Percentiles rank a stretch among this genome's conserved stretches.
phyloP scores from a whole-genome alignment of 2,888 invertebrate species.

The Mayetiola destructor region DNA sequence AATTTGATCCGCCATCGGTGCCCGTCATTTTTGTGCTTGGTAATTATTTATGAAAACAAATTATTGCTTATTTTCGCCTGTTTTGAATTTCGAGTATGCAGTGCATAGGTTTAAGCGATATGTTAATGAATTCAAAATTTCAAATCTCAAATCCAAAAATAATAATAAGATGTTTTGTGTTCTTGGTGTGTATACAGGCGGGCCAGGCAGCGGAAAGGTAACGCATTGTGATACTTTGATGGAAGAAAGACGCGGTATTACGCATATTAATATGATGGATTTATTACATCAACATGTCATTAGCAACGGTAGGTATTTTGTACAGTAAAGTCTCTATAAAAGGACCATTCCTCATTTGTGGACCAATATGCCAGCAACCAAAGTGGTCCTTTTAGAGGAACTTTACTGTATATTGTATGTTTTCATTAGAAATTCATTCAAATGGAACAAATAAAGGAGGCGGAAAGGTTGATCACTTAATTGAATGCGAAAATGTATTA shows the following conservation, averaged over 20 bases:
- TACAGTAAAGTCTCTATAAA: no score
- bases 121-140: no score
- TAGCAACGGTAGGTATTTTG: constrained; percentile 74
- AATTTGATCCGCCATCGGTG: constrained; percentile 72
- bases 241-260: constrained; percentile 70
- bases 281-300: constrained; percentile 77
- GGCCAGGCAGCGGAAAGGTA: constrained; percentile 95
- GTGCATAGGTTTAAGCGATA: no score
- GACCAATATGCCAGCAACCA: no score
- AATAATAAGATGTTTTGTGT: background rate
- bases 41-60: constrained; percentile 28
- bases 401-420: no score
- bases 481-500: background rate
- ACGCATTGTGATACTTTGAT: constrained; percentile 88
- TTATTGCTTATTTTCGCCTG: background rate
- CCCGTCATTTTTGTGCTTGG: constrained; percentile 81
- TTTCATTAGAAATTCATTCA: no score
- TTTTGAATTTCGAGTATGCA: no score
- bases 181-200: constrained; percentile 44
- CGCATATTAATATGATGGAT: constrained; percentile 86
- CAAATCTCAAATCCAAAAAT: no score
- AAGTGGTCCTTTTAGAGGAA: no score
- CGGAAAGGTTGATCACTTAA: no score
- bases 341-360: no score
- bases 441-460: no score